phyloP scores from a whole-genome alignment of 1,140 invertebrate species.

The Thalassaphorura encarpata region DNA sequence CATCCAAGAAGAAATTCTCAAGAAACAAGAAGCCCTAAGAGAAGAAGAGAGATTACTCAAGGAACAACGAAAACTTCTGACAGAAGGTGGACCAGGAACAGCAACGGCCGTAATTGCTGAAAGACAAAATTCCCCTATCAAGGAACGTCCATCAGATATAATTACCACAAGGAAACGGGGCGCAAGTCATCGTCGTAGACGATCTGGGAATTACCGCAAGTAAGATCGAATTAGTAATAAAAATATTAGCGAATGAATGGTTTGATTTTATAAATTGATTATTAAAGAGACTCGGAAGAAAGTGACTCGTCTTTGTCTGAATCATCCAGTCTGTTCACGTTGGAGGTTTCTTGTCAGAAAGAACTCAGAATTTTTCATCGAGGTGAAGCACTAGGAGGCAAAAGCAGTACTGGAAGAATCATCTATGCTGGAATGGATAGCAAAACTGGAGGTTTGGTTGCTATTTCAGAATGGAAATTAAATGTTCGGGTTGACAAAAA shows the following conservation, averaged over 20 bases:
- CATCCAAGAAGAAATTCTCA: conserved; percentile 57
- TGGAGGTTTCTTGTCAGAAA: conserved; percentile 13
- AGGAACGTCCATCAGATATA: not conserved
- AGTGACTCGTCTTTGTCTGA: conserved; percentile 43
- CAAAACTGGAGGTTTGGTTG: conserved; percentile 53
- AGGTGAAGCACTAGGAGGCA: conserved; percentile 42
- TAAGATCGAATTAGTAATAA: too few relatives aligned
- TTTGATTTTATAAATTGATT: too few relatives aligned
- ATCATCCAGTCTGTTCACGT: conserved; percentile 38
- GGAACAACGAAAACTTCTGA: conserved; percentile 29
- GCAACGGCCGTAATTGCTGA: not conserved
- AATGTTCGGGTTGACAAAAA: conserved; percentile 36
- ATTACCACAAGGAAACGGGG: too few relatives aligned
- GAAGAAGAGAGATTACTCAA: conserved; percentile 44
- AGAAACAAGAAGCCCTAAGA: conserved; percentile 53
- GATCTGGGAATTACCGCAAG: too few relatives aligned
- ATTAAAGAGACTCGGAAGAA: too few relatives aligned
- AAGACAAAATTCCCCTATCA: not conserved
- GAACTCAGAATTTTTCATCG: conserved; percentile 2
- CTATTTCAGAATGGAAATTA: conserved; percentile 60
- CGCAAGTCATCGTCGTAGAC: too few relatives aligned
- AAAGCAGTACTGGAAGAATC: conserved; percentile 44
- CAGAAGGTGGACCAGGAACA: not conserved
- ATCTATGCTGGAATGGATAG: conserved; percentile 57
- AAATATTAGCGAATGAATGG: too few relatives aligned